phyloP scores from a whole-genome alignment of 2,888 invertebrate genomes.

The Cheilosia impressa region DNA sequence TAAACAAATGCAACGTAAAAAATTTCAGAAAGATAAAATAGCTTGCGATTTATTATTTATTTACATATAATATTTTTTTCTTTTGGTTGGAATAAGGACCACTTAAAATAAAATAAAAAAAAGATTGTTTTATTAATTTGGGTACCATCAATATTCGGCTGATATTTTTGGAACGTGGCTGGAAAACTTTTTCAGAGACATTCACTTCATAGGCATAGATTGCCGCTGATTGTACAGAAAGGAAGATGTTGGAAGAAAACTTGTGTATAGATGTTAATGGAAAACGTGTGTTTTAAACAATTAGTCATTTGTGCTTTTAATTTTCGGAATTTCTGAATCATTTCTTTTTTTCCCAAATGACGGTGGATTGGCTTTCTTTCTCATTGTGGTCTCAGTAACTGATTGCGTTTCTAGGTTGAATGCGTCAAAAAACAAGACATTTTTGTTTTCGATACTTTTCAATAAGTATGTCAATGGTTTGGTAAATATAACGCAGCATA shows the following conservation, averaged over 20 bases:
- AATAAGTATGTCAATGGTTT: too few relatives aligned
- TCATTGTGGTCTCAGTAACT: too few relatives aligned
- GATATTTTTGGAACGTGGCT: background rate
- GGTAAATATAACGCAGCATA: too few relatives aligned
- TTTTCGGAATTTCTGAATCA: too few relatives aligned
- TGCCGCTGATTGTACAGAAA: background rate
- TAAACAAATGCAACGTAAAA: constrained; percentile 8
- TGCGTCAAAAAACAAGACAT: too few relatives aligned
- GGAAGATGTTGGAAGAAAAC: background rate
- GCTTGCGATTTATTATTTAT: constrained; percentile 11
- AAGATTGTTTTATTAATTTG: background rate
- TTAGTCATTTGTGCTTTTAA: too few relatives aligned
- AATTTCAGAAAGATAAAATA: background rate
- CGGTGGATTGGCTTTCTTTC: too few relatives aligned
- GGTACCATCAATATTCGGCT: background rate
- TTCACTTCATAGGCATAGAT: background rate
- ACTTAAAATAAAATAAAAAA: background rate
- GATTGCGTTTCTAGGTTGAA: too few relatives aligned
- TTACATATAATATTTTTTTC: background rate
- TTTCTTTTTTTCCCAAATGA: too few relatives aligned
- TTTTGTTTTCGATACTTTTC: too few relatives aligned
- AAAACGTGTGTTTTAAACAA: too few relatives aligned
- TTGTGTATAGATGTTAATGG: background rate
- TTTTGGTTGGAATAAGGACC: background rate
- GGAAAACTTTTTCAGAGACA: background rate